These are phyloP conservation scores for Ips typographus DNA, from an alignment of 1,140 invertebrate genomes.

Conservation along the genomic window DNA sequence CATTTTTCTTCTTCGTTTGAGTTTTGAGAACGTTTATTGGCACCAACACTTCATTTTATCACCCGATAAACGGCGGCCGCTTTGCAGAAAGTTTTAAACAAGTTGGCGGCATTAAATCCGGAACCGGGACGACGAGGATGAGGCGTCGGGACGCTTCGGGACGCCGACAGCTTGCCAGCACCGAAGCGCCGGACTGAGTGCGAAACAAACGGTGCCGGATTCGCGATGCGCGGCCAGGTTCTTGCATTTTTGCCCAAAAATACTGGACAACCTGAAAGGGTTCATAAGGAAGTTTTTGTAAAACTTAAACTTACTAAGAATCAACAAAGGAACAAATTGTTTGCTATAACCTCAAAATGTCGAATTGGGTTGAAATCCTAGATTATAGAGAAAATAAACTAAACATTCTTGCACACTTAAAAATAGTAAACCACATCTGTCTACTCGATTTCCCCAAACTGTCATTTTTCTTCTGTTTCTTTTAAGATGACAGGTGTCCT, in stretches of 20 bases:
- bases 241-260: conserved; percentile 10
- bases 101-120: conserved; percentile 31
- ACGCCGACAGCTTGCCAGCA: conserved; percentile 22
- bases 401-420: too few relatives aligned
- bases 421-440: too few relatives aligned
- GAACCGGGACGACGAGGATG: not conserved
- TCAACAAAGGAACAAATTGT: too few relatives aligned
- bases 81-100: conserved; percentile 26
- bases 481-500: too few relatives aligned
- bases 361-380: too few relatives aligned
- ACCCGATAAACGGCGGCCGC: conserved; percentile 10
- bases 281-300: too few relatives aligned
- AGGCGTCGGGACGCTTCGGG: conserved; percentile 25
- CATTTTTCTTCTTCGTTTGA: conserved; percentile 11
- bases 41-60: conserved; percentile 33
- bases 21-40: conserved; percentile 23
- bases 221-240: conserved; percentile 24
- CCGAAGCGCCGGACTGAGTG: conserved; percentile 27
- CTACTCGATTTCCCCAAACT: too few relatives aligned
- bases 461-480: too few relatives aligned
- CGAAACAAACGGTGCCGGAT: conserved; percentile 26
- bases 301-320: too few relatives aligned
- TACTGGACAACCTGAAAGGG: not conserved
- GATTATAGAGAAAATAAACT: too few relatives aligned
- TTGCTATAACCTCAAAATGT: too few relatives aligned